These are phyloP conservation scores for Muscina levida DNA, from an alignment of 2,888 invertebrate genomes.

Conservation along the genomic window DNA sequence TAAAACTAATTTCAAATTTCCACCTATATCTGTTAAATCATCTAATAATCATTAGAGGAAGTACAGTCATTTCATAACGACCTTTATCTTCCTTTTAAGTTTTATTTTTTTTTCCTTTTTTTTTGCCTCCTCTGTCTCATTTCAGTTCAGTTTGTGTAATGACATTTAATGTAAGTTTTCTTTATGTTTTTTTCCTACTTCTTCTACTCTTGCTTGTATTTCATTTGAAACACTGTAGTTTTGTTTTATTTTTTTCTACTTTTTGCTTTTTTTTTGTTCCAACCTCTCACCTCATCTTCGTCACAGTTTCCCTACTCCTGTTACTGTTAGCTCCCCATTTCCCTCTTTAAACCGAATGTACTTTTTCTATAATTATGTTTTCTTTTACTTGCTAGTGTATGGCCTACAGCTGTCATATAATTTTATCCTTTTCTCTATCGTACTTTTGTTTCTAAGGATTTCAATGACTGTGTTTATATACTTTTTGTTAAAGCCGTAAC, in stretches of 20 bases:
- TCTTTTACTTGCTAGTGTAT: slow-evolving; percentile 58
- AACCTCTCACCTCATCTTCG: not conserved
- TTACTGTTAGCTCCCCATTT: not conserved
- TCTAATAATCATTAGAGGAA: too few relatives aligned
- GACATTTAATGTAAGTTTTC: slow-evolving; percentile 23
- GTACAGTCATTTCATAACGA: too few relatives aligned
- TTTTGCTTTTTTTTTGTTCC: not conserved
- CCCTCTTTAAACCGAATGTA: slow-evolving; percentile 15
- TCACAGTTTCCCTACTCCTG: not conserved
- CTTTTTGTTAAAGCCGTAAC: slow-evolving; percentile 5
- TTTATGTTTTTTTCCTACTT: not conserved
- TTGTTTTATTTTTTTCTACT: too few relatives aligned
- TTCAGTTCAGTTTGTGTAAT: slow-evolving; percentile 31
- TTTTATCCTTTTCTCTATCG: slow-evolving; percentile 50
- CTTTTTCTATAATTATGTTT: slow-evolving; percentile 61
- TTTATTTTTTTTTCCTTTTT: not conserved
- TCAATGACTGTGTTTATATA: slow-evolving; percentile 41
- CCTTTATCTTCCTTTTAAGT: too few relatives aligned
- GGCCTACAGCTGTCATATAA: slow-evolving; percentile 63
- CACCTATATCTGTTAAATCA: too few relatives aligned
- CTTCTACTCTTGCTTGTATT: not conserved
- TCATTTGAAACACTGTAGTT: not conserved
- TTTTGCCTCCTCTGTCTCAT: slow-evolving; percentile 8
- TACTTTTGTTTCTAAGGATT: slow-evolving; percentile 25
- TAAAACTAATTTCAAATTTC: too few relatives aligned